A percentile compares a stretch with the other conserved stretches of the same genome.
These are phyloP conservation scores for Lepidochrysops patricia DNA, from an alignment of 2,888 invertebrate genomes.

Conservation along the genomic window DNA sequence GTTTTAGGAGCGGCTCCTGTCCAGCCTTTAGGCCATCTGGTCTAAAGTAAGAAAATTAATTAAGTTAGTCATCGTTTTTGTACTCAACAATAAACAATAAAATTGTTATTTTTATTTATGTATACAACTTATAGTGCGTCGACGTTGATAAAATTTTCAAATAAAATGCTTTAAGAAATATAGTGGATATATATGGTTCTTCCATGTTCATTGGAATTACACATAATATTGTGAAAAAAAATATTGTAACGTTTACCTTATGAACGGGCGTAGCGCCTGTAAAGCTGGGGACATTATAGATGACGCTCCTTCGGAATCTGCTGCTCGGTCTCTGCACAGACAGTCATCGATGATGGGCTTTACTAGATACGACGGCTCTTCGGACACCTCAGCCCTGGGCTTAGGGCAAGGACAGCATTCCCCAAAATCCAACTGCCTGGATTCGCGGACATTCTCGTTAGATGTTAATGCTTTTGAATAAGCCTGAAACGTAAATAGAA, in stretches of 20 bases:
- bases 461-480: constrained; percentile 37
- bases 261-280: constrained; percentile 31
- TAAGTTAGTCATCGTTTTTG: too few relatives aligned
- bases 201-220: too few relatives aligned
- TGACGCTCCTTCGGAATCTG: constrained; percentile 46
- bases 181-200: too few relatives aligned
- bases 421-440: constrained; percentile 30
- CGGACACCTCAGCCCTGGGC: constrained; percentile 24
- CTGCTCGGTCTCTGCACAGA: constrained; percentile 20
- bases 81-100: too few relatives aligned
- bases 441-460: constrained; percentile 26
- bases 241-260: constrained; percentile 28
- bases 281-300: constrained; percentile 42
- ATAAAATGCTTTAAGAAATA: too few relatives aligned
- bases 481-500: too few relatives aligned
- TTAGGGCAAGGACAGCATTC: constrained; percentile 55
- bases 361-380: background rate
- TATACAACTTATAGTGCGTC: too few relatives aligned
- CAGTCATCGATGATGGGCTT: constrained; percentile 15
- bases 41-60: constrained; percentile 28
- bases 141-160: too few relatives aligned
- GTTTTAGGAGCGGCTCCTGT: constrained; percentile 49
- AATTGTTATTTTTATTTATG: too few relatives aligned
- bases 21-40: constrained; percentile 36
- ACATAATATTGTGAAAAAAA: too few relatives aligned